Base-by-base conservation (phyloP, 2,113 vertebrate species). In the Guaruba guarouba region DNA sequence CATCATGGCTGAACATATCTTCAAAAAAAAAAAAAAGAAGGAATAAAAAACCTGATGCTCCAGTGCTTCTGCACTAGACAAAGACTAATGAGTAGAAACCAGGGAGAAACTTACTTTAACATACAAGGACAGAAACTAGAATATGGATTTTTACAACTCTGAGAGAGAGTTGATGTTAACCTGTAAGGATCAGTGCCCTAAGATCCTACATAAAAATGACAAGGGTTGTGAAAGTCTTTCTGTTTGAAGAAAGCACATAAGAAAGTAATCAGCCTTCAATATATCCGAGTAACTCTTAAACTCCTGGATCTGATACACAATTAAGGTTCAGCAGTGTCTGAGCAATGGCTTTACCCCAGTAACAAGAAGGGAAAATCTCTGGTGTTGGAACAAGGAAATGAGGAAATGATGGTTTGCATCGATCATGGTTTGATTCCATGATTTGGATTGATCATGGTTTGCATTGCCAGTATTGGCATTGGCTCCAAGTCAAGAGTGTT, bases 301-400 rank as follows among this genome's bases (percentile, higher is more conserved):
- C 2, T 86, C 17, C 13, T 0, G 0, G 16, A 35, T 62, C 11
- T 57, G 19, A 70, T 28, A 20, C 9, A 62, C 35, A 27, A 23
- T 39, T 69, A 44, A 39, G 14, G 20, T 31, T 79, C 57, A 82
- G 19, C 17, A 51, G 31, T 46, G 8, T 39, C 33, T 52, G 35
- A 63, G 39, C 12, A n/a, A 23, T 33, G 9, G 11, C 10, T 39
- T 69, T 76, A 39, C 16, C 17, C 18, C 43, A 20, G 2, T 10
- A 66, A 64, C 0, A 5, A 51, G 23, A 22, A 80, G 7, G 24
- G 59, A 86, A 81, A n/a, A 61, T 6, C 6, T 80, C 44, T 46
- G 19, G 2, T 57, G 10, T 6, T 81, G 31, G 27, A 83, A 67
- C 2, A 48, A 59, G 18, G 6, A 64, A 89, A 64, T 35, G 3